Base-by-base conservation (phyloP, 2,888 invertebrate species). In the Epistrophe eligans region DNA sequence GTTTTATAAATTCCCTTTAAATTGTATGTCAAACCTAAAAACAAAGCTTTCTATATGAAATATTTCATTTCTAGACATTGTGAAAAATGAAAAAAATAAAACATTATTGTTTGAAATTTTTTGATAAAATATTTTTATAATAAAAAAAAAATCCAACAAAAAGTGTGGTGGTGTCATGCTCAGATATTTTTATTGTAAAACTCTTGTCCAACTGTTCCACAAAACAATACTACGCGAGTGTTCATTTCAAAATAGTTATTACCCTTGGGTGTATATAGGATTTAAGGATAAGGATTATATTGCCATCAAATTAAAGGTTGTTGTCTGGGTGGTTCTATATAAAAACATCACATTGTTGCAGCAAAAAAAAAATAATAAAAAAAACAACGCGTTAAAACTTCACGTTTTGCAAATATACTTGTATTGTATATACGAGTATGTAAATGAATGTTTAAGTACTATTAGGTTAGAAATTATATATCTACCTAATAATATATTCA, bases 291-390 rank as follows among this genome's bases (percentile, higher is more conserved):
- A 64, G 79, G 79, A 64, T 74, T 55, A 55, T 32, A 52, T 24
- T 58, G 70, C 70, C 62, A 76, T 76, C 11, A 50, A 76, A 84
- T 60, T 84, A 48, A 80, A 70, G 60, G 67, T 55, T 74, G 71
- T 50, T 73, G 40, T 28, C 28, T 40, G 35, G 57, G 19, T 67
- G 19, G n/a, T 58, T 43, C 35, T 35, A 35, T 24, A 50, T 32
- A 9, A 82, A 70, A 38, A 15, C 70, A 70, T 50, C 38, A 52
- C 19, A 28, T 66, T 79, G 38, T 67, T 52, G 52, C 48, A 35
- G 32, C 66, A 48, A 58, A 32, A 24, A 24, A 1, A 24, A 24
- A 24, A 24, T 1, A 58, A 38, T n/a, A n/a, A n/a, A n/a, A n/a
- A n/a, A n/a, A n/a, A n/a, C n/a, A 60, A 45, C 73, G 52, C 67